Percentiles rank a stretch among this genome's conserved stretches.
These are phyloP conservation scores for Eidolon helvum DNA, from an alignment of 2,113 vertebrate genomes.

Conservation along the genomic window DNA sequence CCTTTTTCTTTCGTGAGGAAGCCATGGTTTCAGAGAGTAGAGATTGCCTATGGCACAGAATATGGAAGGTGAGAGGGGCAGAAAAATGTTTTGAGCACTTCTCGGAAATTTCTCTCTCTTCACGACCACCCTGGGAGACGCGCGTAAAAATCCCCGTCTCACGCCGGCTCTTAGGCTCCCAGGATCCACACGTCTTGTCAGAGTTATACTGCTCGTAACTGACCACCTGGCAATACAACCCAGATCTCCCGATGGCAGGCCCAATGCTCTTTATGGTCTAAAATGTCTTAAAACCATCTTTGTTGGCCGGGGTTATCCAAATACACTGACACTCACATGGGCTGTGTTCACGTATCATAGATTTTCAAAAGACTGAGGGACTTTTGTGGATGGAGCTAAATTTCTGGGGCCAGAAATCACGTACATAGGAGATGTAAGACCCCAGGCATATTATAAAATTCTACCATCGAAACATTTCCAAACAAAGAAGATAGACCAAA, in stretches of 20 bases:
- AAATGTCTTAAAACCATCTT: rapidly evolving
- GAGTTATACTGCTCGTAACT: rapidly evolving
- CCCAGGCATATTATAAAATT: rapidly evolving
- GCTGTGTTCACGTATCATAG: too few relatives aligned
- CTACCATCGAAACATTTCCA: background rate
- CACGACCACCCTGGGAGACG: rapidly evolving
- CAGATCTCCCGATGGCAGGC: rapidly evolving
- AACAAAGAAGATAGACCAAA: background rate
- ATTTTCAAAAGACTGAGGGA: background rate
- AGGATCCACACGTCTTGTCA: too few relatives aligned
- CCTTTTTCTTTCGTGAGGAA: background rate
- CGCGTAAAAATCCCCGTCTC: background rate
- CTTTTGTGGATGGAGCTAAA: background rate
- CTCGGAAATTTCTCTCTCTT: background rate
- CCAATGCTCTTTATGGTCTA: rapidly evolving
- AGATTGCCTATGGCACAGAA: background rate
- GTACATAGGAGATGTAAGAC: rapidly evolving
- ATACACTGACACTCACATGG: rapidly evolving
- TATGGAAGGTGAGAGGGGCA: background rate
- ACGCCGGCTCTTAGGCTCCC: background rate
- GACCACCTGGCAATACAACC: rapidly evolving
- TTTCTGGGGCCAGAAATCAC: background rate
- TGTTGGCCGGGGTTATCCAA: rapidly evolving
- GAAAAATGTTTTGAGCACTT: rapidly evolving
- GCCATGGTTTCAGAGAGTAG: background rate